Evolutionary conservation across 2,888 invertebrate species (phyloP).

Genomic region (Acanthosepion lycidas): DNA sequence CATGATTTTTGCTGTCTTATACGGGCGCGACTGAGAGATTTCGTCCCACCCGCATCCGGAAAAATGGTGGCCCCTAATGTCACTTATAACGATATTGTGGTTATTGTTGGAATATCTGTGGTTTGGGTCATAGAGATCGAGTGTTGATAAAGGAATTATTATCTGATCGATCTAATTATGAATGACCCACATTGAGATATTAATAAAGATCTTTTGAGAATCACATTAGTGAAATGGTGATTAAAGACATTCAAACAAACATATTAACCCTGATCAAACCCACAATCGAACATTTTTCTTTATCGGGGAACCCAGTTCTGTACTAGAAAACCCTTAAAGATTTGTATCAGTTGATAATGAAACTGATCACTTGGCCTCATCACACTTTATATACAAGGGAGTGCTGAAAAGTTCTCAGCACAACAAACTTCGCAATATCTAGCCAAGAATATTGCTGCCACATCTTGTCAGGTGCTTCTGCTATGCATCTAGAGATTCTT

Average conservation of each 20-base stretch:
- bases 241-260: not conserved
- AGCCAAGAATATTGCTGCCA: too few relatives aligned
- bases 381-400: not conserved
- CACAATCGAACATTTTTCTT: not conserved
- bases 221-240: not conserved
- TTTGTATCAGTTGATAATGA: not conserved
- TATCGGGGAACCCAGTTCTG: not conserved
- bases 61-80: conserved; percentile 1
- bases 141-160: not conserved
- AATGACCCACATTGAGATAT: not conserved
- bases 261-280: not conserved
- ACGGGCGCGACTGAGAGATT: not conserved
- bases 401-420: too few relatives aligned
- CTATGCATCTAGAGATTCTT: too few relatives aligned
- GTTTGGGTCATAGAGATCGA: not conserved
- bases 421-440: too few relatives aligned
- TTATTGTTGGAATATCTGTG: not conserved
- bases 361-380: not conserved
- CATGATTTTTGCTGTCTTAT: not conserved
- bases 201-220: not conserved
- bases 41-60: not conserved
- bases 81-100: not conserved
- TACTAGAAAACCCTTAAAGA: not conserved
- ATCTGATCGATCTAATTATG: conserved; percentile 9
- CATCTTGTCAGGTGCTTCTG: too few relatives aligned